phyloP scores from a whole-genome alignment of 2,113 vertebrate genomes.

The Pipra filicauda region DNA sequence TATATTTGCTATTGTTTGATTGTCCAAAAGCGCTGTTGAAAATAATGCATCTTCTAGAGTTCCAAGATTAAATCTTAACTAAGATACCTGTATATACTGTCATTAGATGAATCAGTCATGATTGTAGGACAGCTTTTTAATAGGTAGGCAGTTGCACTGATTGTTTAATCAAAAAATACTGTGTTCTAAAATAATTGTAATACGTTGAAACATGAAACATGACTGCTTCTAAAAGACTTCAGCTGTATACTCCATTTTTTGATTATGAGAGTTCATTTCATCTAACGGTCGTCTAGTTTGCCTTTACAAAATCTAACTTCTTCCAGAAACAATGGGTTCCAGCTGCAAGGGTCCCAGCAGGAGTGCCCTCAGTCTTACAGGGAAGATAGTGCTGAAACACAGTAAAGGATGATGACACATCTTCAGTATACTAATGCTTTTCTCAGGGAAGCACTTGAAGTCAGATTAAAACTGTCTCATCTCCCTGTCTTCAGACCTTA shows the following conservation, averaged over 20 bases:
- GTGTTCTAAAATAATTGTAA: neutral
- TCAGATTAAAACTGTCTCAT: neutral
- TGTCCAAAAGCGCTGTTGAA: neutral
- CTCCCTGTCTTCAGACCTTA: neutral
- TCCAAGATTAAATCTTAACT: neutral
- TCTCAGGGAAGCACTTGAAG: neutral
- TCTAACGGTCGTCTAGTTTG: neutral
- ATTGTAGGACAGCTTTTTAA: neutral
- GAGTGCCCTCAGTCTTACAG: neutral
- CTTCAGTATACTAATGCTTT: neutral
- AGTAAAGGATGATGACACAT: neutral
- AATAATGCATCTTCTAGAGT: neutral
- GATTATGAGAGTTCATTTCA: neutral
- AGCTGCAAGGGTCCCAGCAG: neutral
- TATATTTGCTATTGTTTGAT: neutral
- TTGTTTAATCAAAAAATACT: neutral
- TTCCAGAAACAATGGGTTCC: neutral
- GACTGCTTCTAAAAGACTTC: neutral
- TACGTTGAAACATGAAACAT: fast-evolving
- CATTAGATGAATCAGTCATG: neutral
- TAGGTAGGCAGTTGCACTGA: neutral
- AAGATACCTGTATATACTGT: neutral
- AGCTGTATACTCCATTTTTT: neutral
- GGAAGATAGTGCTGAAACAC: neutral
- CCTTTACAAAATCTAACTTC: neutral